A percentile compares a stretch with the other conserved stretches of the same genome.
Evolutionary conservation across 2,113 vertebrate genomes (phyloP).

Genomic region (Pan troglodytes): NHGRI_mPanTro3-v2.1_pri NC_072404.2:89261001-89261500

Average conservation of each 20-base stretch:
- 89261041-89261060: neutral
- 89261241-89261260: no score
- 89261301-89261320: neutral
- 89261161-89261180: neutral
- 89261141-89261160: no score
- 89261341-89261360: neutral
- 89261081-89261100: neutral
- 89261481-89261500: neutral
- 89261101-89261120: neutral
- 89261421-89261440: neutral
- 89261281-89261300: neutral
- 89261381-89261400: neutral
- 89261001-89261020: neutral
- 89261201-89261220: neutral
- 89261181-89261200: neutral
- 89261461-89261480: neutral
- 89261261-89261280: neutral
- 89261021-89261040: neutral
- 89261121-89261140: neutral
- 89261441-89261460: neutral
- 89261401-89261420: neutral
- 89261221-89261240: neutral
- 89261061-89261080: neutral
- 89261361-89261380: neutral
- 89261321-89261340: neutral